phyloP scores from a whole-genome alignment of 2,888 invertebrate species.

The Heliconius charithonia region DNA sequence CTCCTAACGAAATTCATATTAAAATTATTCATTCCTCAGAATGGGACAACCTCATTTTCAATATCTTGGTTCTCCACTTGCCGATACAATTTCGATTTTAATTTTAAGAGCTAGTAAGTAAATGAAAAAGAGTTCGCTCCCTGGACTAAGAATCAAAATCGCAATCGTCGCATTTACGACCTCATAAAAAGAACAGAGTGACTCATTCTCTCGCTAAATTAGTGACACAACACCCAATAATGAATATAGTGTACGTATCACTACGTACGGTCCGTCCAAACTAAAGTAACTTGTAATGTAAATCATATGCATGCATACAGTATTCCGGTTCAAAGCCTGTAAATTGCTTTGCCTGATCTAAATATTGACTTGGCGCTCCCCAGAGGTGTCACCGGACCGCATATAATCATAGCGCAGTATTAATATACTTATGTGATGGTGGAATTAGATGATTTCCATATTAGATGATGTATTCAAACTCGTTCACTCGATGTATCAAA shows the following conservation, averaged over 20 bases:
- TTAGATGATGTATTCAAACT: not conserved
- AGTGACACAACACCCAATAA: not conserved
- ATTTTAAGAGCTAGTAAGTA: no score
- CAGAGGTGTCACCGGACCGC: constrained; percentile 49
- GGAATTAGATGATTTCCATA: constrained; percentile 1
- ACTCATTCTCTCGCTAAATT: not conserved
- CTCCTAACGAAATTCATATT: no score
- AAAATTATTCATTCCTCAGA: no score
- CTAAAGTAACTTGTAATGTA: constrained; percentile 57
- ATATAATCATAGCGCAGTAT: constrained; percentile 49
- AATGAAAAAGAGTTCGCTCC: not conserved
- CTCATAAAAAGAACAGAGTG: not conserved
- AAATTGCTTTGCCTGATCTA: constrained; percentile 57
- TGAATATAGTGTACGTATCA: not conserved
- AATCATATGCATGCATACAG: constrained; percentile 57
- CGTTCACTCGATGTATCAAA: no score
- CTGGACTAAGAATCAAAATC: not conserved
- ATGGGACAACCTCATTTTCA: no score
- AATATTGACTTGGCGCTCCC: constrained; percentile 56
- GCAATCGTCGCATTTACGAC: not conserved
- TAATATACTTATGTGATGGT: constrained; percentile 20
- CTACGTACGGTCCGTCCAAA: constrained; percentile 33
- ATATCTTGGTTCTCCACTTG: no score
- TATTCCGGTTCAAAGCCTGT: constrained; percentile 48
- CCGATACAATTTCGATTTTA: no score